Evolutionary conservation across 2,888 invertebrate species (phyloP).

Genomic region (Ditula angustiorana): DNA sequence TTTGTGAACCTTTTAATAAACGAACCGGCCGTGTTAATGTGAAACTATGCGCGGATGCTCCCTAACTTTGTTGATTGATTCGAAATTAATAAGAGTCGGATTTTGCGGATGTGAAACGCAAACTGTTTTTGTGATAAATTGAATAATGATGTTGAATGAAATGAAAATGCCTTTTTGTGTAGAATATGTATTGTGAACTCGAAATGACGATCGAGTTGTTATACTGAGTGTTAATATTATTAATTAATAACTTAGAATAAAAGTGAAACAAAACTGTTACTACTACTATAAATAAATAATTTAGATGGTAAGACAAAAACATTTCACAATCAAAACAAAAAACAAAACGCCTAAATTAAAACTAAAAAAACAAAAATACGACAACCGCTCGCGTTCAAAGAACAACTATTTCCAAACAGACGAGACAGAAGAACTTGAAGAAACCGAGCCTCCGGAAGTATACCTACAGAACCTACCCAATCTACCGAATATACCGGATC

Average conservation of each 20-base stretch:
- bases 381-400: constrained; percentile 71
- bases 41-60: constrained; percentile 10
- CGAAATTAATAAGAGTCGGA: constrained; percentile 1
- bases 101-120: not conserved
- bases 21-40: constrained; percentile 2
- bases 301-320: constrained; percentile 22
- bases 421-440: constrained; percentile 71
- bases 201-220: too few relatives aligned
- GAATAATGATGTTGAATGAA: constrained; percentile 23
- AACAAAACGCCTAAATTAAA: not conserved
- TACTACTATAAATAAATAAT: not conserved
- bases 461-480: constrained; percentile 38
- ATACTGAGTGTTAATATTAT: too few relatives aligned
- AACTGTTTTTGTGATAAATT: not conserved
- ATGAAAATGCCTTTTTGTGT: not conserved
- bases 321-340: constrained; percentile 34
- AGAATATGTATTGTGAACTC: constrained; percentile 16
- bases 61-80: constrained; percentile 15
- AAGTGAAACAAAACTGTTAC: not conserved
- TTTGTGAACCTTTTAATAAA: constrained; percentile 35
- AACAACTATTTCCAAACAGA: constrained; percentile 65
- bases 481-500: constrained; percentile 15
- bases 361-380: constrained; percentile 66
- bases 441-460: constrained; percentile 62
- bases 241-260: not conserved